phyloP scores from a whole-genome alignment of 2,113 vertebrate genomes.

The Oceanodroma tethys region DNA sequence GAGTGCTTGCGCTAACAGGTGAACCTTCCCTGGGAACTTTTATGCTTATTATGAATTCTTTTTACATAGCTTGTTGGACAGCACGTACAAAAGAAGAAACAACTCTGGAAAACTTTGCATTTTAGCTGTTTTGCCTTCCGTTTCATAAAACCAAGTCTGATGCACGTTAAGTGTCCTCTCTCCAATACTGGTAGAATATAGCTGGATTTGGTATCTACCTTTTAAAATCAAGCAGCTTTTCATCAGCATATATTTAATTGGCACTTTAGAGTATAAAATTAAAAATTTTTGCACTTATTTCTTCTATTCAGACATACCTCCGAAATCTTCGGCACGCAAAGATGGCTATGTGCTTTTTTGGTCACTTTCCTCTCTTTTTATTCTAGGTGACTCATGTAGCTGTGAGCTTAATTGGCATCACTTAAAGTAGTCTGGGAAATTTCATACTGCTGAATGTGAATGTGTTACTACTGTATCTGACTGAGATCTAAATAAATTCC shows the following conservation, averaged over 20 bases:
- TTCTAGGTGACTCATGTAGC: conserved; percentile 64
- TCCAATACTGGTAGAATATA: background rate
- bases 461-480: conserved; percentile 62
- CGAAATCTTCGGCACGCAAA: background rate
- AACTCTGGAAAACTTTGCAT: background rate
- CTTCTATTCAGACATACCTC: background rate
- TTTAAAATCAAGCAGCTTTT: background rate
- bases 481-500: conserved; percentile 63
- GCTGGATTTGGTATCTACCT: background rate
- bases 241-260: background rate
- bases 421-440: conserved; percentile 53
- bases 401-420: conserved; percentile 69
- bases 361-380: conserved; percentile 48
- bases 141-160: conserved; percentile 19
- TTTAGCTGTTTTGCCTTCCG: background rate
- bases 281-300: background rate
- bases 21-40: background rate
- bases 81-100: background rate
- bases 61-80: background rate
- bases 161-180: background rate
- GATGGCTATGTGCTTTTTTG: conserved; percentile 21
- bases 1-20: background rate
- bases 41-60: background rate
- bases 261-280: background rate
- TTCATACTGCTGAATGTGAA: conserved; percentile 59